Evolutionary conservation across 2,888 invertebrate species (phyloP), one percentile per base, ranked within the genome.

Genomic region (Yponomeuta plumbellus): DNA sequence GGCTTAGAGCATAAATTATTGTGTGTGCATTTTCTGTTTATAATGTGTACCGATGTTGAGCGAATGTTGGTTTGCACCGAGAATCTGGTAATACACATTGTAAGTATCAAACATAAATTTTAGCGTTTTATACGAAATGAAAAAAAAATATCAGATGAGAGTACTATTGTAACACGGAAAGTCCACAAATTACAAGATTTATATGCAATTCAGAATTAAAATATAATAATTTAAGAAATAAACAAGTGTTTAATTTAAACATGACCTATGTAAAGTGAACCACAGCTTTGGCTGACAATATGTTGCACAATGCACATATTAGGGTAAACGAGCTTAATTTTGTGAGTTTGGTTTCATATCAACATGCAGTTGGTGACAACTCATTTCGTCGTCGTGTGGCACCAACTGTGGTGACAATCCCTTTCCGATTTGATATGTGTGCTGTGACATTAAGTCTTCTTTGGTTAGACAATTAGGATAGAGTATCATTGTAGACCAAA

Each of bases 181-280:
- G 90, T 91, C 89, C 91, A 90, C 89, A 89, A 87, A 89, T 67
- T 69, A 69, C 70, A 70, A 70, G 70, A 70, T 90, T 91, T 90
- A 86, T 89, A 91, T 90, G 89, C 88, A 88, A 88, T 87, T 85
- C 84, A 88, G 78, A 89, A 88, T 81, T 88, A 88, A 90, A 80
- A 68, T 89, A 86, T 84, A 87, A 87, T 88, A 88, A 88, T 87
- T 85, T 90, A 90, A 89, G 88, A 83, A 74, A 73, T 69, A 26
- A 67, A 75, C 81, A 84, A 82, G 84, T 71, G 75, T 78, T 79
- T 68, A 11, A 39, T 22, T 67, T 61, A 11, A 17, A 17, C 17
- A 2, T 52, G 5, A 52, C 17, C 17, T 13, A 1, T 8, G 34
- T 34, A 8, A 34, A 34, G 44, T 52, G 3, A 17, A 52, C 44